Conservation (phyloP, 2,888 invertebrate genomes). For the Polymixis flavicincta region DNA sequence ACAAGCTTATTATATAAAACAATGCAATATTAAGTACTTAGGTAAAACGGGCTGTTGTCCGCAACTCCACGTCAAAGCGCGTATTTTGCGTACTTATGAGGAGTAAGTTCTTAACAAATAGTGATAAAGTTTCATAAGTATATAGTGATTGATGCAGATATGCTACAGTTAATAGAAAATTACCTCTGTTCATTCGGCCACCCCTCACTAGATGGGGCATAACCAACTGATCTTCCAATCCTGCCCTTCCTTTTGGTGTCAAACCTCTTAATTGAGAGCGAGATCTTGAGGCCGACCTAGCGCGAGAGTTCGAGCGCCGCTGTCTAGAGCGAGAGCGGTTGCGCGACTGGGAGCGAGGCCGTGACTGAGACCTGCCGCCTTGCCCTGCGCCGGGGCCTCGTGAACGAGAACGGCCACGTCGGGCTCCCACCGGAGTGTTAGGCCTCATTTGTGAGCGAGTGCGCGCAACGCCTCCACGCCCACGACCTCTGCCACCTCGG, state of each 20-base stretch:
- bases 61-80: too few species aligned
- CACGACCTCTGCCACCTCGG: constrained; percentile 65
- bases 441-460: constrained; percentile 57
- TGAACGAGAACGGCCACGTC: constrained; percentile 73
- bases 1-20: not conserved
- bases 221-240: constrained; percentile 77
- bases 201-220: constrained; percentile 79
- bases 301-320: constrained; percentile 76
- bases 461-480: constrained; percentile 66
- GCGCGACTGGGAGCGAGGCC: constrained; percentile 74
- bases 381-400: constrained; percentile 74
- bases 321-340: constrained; percentile 74
- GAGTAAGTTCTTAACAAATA: not conserved
- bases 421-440: constrained; percentile 59
- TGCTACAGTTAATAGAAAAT: not conserved
- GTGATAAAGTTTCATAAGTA: not conserved
- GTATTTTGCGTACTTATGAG: too few species aligned
- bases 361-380: constrained; percentile 73
- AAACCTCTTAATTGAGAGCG: constrained; percentile 81
- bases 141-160: not conserved
- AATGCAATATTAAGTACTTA: not conserved
- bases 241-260: constrained; percentile 86
- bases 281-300: constrained; percentile 81
- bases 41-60: too few species aligned
- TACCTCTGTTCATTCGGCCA: constrained; percentile 76